phyloP scores from a whole-genome alignment of 2,113 vertebrate species.

The Coptodon rendalli region DNA sequence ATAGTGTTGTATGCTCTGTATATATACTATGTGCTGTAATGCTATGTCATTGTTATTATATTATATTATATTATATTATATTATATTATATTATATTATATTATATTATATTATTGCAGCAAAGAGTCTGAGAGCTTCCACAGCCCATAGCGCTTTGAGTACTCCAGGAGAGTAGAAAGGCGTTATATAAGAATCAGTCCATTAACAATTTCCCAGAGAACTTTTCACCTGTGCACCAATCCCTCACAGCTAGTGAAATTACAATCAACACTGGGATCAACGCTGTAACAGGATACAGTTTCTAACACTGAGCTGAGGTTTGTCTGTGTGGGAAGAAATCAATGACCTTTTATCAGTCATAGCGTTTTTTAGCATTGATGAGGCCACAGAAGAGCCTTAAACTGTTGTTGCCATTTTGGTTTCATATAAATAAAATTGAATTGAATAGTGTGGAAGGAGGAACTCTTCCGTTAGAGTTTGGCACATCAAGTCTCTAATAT shows the following conservation, averaged over 20 bases:
- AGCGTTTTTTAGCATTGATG: background rate
- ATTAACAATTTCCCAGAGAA: too few relatives aligned
- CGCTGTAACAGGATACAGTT: background rate
- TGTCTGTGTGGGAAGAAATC: background rate
- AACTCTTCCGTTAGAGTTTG: fast-evolving
- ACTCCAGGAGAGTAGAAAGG: too few relatives aligned
- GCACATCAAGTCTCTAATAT: background rate
- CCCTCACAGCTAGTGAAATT: background rate
- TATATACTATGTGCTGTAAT: background rate
- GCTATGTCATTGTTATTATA: too few relatives aligned
- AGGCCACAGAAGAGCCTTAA: background rate
- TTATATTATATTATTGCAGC: too few relatives aligned
- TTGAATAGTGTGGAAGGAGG: fast-evolving
- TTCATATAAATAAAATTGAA: background rate
- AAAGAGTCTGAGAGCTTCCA: constrained; percentile 16
- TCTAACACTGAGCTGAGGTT: background rate
- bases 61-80: too few relatives aligned
- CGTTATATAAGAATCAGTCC: too few relatives aligned
- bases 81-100: too few relatives aligned
- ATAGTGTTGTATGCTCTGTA: fast-evolving
- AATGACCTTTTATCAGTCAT: fast-evolving
- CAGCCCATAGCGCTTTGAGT: too few relatives aligned
- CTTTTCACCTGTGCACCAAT: background rate
- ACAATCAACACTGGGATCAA: too few relatives aligned
- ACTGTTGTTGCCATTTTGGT: fast-evolving